These are phyloP conservation scores for Anseranas semipalmata DNA, from an alignment of 2,113 vertebrate genomes.

Conservation along the genomic window DNA sequence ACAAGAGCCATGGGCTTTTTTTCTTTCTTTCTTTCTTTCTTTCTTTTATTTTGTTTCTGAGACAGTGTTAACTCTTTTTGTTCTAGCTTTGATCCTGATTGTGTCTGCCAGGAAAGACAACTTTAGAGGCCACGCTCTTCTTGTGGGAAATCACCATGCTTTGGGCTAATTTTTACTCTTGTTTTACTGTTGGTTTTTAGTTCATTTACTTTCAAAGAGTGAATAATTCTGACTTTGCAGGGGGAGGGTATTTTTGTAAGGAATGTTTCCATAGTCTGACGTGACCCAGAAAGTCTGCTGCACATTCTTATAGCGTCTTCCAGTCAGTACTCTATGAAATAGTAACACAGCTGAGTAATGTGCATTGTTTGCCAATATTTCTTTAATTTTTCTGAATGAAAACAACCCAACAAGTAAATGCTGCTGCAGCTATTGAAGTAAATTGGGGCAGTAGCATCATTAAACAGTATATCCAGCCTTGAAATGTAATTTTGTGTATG, in stretches of 20 bases:
- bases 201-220: conserved; percentile 44
- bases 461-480: conserved; percentile 74
- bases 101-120: background rate
- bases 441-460: conserved; percentile 57
- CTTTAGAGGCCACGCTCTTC: conserved; percentile 32
- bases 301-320: conserved; percentile 66
- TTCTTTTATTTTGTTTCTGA: background rate
- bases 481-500: conserved; percentile 64
- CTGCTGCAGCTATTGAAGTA: conserved; percentile 52
- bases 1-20: conserved; percentile 52
- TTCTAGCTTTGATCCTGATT: conserved; percentile 58
- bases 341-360: conserved; percentile 43
- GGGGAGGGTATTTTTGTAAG: conserved; percentile 48
- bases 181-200: conserved; percentile 33
- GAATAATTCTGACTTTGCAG: conserved; percentile 47
- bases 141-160: conserved; percentile 56
- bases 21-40: conserved; percentile 26
- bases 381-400: conserved; percentile 47
- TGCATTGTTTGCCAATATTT: conserved; percentile 48
- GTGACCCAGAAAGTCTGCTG: conserved; percentile 55
- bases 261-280: conserved; percentile 56
- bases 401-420: conserved; percentile 31
- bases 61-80: conserved; percentile 34
- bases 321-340: conserved; percentile 50
- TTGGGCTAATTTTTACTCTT: conserved; percentile 40